Percentiles rank a stretch among this genome's conserved stretches.
Conservation (phyloP, 1,140 invertebrate genomes). For the Achroia grisella region DNA sequence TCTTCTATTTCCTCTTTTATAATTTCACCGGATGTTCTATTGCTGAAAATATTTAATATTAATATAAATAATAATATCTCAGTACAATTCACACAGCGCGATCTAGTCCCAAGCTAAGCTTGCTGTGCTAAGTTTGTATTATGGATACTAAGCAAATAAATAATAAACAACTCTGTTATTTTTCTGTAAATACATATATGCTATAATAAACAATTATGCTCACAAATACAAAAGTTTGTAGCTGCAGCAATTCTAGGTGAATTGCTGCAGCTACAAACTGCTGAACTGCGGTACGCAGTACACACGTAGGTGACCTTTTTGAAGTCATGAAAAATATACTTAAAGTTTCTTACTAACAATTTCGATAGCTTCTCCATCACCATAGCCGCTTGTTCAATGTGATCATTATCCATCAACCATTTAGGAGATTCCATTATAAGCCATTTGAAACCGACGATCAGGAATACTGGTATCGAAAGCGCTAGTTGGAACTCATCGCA, state of each 20-base stretch:
- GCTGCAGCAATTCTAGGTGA: too few species aligned
- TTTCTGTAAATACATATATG: too few species aligned
- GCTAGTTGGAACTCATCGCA: slow-evolving; percentile 41
- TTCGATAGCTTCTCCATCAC: slow-evolving; percentile 42
- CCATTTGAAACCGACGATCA: slow-evolving; percentile 29
- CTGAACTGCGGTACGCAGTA: not conserved
- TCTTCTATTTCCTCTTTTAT: slow-evolving; percentile 37
- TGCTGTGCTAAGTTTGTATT: too few species aligned
- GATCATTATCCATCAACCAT: slow-evolving; percentile 45
- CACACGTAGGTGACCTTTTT: not conserved
- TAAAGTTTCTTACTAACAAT: slow-evolving; percentile 43
- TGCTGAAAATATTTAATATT: slow-evolving; percentile 20
- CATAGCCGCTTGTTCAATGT: slow-evolving; percentile 23
- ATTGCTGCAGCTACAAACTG: too few species aligned
- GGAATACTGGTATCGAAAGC: slow-evolving; percentile 37
- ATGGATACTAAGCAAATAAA: too few species aligned
- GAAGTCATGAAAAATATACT: not conserved
- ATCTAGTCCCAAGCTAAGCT: too few species aligned
- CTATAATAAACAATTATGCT: too few species aligned
- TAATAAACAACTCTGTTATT: too few species aligned
- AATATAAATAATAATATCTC: too few species aligned
- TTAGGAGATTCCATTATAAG: slow-evolving; percentile 48
- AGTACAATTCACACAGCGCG: too few species aligned
- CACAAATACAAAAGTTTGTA: too few species aligned
- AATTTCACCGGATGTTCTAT: slow-evolving; percentile 15